Percentiles rank a stretch among this genome's conserved stretches.
phyloP scores from a whole-genome alignment of 2,888 invertebrate genomes.

The Nemurella pictetii region DNA sequence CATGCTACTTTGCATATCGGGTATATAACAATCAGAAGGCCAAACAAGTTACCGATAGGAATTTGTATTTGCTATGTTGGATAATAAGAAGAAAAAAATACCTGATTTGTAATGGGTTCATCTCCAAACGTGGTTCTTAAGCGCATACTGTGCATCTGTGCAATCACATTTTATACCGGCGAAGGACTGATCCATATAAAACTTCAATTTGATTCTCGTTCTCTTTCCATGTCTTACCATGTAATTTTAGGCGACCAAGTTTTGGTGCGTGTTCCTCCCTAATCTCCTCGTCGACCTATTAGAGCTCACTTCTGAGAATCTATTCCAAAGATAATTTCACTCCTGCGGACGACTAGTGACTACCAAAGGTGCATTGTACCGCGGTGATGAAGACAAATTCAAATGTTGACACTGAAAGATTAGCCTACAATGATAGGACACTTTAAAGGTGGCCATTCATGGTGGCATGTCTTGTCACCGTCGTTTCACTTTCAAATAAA shows the following conservation, averaged over 20 bases:
- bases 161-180: background rate
- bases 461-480: background rate
- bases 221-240: background rate
- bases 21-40: background rate
- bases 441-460: background rate
- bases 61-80: background rate
- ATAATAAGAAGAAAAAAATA: background rate
- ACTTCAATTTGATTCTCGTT: background rate
- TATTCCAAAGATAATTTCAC: background rate
- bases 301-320: background rate
- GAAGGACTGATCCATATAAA: background rate
- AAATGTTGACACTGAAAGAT: background rate
- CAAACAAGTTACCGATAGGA: background rate
- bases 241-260: too few relatives aligned
- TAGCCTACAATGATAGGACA: background rate
- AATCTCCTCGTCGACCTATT: background rate
- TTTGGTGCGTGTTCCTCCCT: background rate
- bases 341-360: background rate
- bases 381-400: background rate
- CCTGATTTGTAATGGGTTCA: background rate
- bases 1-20: background rate
- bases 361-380: background rate
- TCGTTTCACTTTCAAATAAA: background rate
- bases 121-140: background rate
- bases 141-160: background rate